Conservation (phyloP, 2,888 invertebrate genomes). For the Pandemis cinnamomeana region DNA sequence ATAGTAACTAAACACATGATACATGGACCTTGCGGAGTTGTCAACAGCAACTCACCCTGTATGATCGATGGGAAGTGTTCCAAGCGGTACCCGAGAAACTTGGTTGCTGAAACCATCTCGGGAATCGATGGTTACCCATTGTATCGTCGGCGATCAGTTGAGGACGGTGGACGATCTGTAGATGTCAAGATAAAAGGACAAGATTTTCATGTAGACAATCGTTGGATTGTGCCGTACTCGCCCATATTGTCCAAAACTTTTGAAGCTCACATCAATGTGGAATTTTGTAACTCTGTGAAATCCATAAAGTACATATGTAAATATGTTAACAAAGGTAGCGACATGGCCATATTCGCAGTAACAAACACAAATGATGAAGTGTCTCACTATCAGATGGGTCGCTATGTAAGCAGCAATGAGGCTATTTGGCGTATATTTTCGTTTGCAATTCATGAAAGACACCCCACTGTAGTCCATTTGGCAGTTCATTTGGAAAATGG, state of each 20-base stretch:
- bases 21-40: conserved; percentile 46
- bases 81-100: background rate
- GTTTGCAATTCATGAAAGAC: conserved; percentile 47
- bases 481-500: conserved; percentile 32
- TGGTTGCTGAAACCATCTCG: background rate
- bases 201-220: background rate
- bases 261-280: conserved; percentile 44
- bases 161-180: background rate
- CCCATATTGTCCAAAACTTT: conserved; percentile 12
- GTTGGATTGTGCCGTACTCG: conserved; percentile 18
- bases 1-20: conserved; percentile 45
- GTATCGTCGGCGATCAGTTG: conserved; percentile 11
- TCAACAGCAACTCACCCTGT: conserved; percentile 30
- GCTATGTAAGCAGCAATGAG: conserved; percentile 49
- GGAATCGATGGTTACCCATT: conserved; percentile 13
- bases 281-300: conserved; percentile 39
- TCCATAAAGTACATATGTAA: conserved; percentile 38
- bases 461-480: conserved; percentile 44
- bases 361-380: conserved; percentile 47
- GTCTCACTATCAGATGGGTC: conserved; percentile 46
- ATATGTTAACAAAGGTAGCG: conserved; percentile 45
- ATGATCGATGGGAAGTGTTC: background rate
- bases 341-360: conserved; percentile 44
- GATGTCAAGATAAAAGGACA: background rate
- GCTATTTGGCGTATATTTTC: conserved; percentile 46